These are phyloP conservation scores for Hemicentrotus pulcherrimus DNA, from an alignment of 35 echinoderm and acorn worm species.

Conservation along the genomic window DNA sequence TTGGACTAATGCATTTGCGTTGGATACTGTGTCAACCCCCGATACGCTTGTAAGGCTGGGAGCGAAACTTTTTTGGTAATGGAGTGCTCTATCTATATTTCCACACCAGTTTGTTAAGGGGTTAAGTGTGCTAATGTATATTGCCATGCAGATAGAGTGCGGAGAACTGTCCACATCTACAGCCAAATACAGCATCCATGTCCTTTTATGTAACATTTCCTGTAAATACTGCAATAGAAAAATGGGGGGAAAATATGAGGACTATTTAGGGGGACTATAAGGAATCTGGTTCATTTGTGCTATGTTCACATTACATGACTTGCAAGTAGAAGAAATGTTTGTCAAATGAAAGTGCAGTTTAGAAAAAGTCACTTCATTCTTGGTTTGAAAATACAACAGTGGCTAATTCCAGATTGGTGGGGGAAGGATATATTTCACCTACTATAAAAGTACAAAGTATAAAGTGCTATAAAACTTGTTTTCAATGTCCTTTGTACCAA, in stretches of 20 bases:
- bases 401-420: no score
- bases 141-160: neutral
- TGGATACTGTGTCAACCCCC: slow-evolving; percentile 26
- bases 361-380: no score
- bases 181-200: neutral
- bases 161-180: neutral
- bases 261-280: neutral
- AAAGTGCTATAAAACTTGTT: no score
- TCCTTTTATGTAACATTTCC: neutral
- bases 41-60: slow-evolving; percentile 15
- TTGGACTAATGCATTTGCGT: slow-evolving; percentile 44
- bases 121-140: slow-evolving; percentile 13
- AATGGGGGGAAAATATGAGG: neutral
- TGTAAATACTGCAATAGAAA: neutral
- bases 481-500: no score
- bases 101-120: neutral
- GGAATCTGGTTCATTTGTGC: no score
- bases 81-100: slow-evolving; percentile 12
- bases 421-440: no score
- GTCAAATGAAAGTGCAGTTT: no score
- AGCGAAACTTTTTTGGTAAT: slow-evolving; percentile 24
- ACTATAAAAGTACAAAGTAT: no score
- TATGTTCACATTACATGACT: no score
- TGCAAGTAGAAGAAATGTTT: no score
- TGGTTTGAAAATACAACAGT: no score